Percentiles rank a stretch among this genome's conserved stretches.
These are phyloP conservation scores for Haliclona indistincta DNA, from an alignment of 37 sponge, comb jelly and placozoan species.

Conservation along the genomic window DNA sequence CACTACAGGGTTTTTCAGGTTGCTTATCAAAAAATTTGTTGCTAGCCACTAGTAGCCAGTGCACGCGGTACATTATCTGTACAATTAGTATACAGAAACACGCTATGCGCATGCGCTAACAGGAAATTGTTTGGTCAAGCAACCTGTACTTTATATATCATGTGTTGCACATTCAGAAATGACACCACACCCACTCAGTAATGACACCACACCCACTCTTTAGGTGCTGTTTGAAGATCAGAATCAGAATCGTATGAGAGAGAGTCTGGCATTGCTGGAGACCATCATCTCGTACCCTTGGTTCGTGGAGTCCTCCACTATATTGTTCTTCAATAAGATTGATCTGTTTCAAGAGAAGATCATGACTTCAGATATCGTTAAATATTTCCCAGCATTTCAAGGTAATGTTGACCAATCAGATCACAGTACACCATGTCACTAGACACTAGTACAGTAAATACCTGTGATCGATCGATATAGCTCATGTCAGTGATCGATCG, in stretches of 20 bases:
- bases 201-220: not conserved
- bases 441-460: no score
- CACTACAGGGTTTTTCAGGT: no score
- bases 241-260: slow-evolving; percentile 72
- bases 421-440: not conserved
- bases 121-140: no score
- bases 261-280: slow-evolving; percentile 82
- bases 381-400: slow-evolving; percentile 76
- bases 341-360: slow-evolving; percentile 92
- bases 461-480: no score
- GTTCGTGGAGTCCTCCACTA: slow-evolving; percentile 79
- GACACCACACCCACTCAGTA: not conserved
- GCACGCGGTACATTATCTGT: no score
- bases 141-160: no score
- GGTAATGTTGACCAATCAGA: slow-evolving; percentile 10
- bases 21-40: no score
- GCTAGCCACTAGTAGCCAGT: no score
- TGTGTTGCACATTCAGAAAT: no score
- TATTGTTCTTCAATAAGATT: slow-evolving; percentile 86
- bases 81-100: no score
- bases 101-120: no score
- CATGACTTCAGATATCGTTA: slow-evolving; percentile 55
- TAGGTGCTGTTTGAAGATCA: slow-evolving; percentile 61
- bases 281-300: slow-evolving; percentile 90
- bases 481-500: no score